These are phyloP conservation scores for Acheta domesticus DNA, from an alignment of 2,888 invertebrate genomes.

Conservation along the genomic window DNA sequence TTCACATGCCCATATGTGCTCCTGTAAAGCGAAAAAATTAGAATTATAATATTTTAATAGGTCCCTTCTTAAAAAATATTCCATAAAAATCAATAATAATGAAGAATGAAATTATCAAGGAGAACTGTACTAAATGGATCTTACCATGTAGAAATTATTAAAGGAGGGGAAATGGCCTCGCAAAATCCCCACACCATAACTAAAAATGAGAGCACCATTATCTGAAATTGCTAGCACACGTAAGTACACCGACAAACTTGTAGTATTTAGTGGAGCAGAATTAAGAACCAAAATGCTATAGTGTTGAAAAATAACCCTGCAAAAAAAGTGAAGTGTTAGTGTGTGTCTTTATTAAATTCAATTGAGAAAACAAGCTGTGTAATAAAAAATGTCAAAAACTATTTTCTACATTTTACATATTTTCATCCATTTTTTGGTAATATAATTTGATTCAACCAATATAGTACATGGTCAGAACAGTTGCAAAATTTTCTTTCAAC, in stretches of 20 bases:
- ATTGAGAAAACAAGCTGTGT: too few species aligned
- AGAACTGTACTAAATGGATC: slow-evolving; percentile 22
- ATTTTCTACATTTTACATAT: slow-evolving; percentile 20
- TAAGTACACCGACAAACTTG: slow-evolving; percentile 45
- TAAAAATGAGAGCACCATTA: slow-evolving; percentile 45
- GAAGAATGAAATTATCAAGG: neutral
- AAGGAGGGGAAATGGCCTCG: slow-evolving; percentile 42
- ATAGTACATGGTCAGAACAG: too few species aligned
- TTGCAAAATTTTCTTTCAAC: too few species aligned
- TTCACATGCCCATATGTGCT: slow-evolving; percentile 39
- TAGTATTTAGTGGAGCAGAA: slow-evolving; percentile 43
- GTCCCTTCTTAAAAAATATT: too few species aligned
- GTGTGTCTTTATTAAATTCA: too few species aligned
- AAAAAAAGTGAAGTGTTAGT: slow-evolving; percentile 10
- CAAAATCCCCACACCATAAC: slow-evolving; percentile 45
- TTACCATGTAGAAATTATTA: slow-evolving; percentile 45
- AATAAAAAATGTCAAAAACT: neutral
- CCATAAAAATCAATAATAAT: too few species aligned
- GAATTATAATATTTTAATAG: neutral
- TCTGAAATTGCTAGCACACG: slow-evolving; percentile 46
- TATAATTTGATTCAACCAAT: neutral
- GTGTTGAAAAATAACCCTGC: slow-evolving; percentile 44
- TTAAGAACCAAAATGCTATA: slow-evolving; percentile 45
- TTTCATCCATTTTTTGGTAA: neutral
- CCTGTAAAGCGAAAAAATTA: slow-evolving; percentile 34